Conservation (phyloP, 2,113 vertebrate species). For the Cricetomys ansorgei region DNA sequence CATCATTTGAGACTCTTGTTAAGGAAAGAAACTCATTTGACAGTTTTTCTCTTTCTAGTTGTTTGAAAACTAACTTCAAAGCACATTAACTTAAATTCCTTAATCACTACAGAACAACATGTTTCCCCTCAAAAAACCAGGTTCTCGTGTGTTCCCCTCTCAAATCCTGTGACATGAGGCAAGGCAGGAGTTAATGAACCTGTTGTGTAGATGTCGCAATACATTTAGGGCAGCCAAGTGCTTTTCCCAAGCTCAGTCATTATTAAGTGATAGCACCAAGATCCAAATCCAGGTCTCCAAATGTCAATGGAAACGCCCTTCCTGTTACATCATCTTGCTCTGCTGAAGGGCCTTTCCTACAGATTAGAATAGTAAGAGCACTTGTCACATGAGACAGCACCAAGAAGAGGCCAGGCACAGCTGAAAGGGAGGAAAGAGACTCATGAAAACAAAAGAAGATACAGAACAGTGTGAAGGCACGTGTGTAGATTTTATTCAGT, state of each 20-base stretch:
- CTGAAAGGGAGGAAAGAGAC: background rate
- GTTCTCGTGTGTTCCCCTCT: background rate
- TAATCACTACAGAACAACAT: background rate
- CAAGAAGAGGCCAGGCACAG: background rate
- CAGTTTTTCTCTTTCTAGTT: background rate
- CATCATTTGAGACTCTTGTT: background rate
- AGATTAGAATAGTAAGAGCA: background rate
- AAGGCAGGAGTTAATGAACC: conserved; percentile 34
- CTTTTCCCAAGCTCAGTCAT: conserved; percentile 53
- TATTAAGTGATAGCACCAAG: conserved; percentile 70
- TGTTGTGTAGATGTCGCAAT: conserved; percentile 52
- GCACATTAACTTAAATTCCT: background rate
- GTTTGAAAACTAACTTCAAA: conserved; percentile 19
- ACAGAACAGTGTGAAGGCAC: background rate
- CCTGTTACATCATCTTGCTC: conserved; percentile 42
- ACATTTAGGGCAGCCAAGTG: conserved; percentile 47
- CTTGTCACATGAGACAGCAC: background rate
- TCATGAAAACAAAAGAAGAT: background rate
- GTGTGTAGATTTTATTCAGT: conserved; percentile 26
- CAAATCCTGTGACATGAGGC: conserved; percentile 21
- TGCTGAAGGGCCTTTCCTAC: background rate
- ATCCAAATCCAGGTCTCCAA: conserved; percentile 42
- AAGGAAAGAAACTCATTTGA: conserved; percentile 26
- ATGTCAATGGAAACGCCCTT: conserved; percentile 53
- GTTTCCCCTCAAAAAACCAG: conserved; percentile 21